Conservation (phyloP, 2,888 invertebrate species). For the Parnassius mnemosyne region DNA sequence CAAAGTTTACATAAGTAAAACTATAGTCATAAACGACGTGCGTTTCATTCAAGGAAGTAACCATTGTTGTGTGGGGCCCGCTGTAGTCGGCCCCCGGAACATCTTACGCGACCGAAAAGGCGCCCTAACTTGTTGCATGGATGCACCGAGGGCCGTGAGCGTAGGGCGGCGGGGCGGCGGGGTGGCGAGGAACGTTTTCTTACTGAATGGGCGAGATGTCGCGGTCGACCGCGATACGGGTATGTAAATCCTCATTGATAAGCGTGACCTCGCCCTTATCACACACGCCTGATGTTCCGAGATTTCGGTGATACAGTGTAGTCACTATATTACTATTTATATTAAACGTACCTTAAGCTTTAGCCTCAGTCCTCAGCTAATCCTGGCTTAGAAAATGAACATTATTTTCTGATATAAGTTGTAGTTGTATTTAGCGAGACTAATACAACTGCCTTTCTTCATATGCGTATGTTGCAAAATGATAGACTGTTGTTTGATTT, state of each 20-base stretch:
- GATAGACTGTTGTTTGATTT: too few species aligned
- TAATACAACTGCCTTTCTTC: too few species aligned
- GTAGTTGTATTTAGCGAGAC: too few species aligned
- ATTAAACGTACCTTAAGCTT: too few species aligned
- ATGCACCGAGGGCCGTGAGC: constrained; percentile 65
- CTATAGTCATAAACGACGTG: not conserved
- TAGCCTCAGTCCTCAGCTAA: too few species aligned
- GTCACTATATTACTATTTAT: not conserved
- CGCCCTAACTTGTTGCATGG: constrained; percentile 77
- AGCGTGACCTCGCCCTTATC: constrained; percentile 76
- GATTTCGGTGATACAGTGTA: not conserved
- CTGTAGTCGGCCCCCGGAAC: constrained; percentile 52
- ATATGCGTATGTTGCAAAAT: too few species aligned
- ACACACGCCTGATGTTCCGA: constrained; percentile 63
- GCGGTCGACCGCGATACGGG: constrained; percentile 74
- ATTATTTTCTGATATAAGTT: too few species aligned
- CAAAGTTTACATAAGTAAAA: too few species aligned
- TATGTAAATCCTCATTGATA: constrained; percentile 80
- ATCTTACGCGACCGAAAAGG: constrained; percentile 66
- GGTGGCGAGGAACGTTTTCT: constrained; percentile 59
- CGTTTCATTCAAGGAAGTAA: not conserved
- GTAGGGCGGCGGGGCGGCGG: constrained; percentile 42
- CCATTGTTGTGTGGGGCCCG: constrained; percentile 35
- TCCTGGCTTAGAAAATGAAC: too few species aligned
- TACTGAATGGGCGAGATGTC: constrained; percentile 77